Percentiles rank a stretch among this genome's conserved stretches.
Evolutionary conservation across 2,797 vertebrate genomes (phyloP).

Genomic region (Gymnocypris eckloni): DNA sequence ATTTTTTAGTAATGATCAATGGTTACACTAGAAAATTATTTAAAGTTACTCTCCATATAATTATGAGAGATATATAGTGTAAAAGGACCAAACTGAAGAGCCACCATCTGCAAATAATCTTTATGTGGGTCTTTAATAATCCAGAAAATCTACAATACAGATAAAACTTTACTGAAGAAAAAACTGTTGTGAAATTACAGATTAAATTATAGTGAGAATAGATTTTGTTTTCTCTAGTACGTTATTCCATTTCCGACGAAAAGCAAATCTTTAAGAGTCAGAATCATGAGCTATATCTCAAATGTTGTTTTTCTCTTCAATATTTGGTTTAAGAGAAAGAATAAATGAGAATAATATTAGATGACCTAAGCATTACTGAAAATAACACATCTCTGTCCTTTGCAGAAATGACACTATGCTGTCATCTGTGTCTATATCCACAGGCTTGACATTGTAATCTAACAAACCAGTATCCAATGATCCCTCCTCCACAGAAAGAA

Average conservation of each 20-base stretch:
- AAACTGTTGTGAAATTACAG: slow-evolving; percentile 13
- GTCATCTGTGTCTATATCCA: slow-evolving; percentile 61
- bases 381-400: slow-evolving; percentile 53
- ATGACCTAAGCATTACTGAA: slow-evolving; percentile 15
- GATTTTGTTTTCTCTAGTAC: slow-evolving; percentile 47
- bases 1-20: neutral
- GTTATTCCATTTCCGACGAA: slow-evolving; percentile 36
- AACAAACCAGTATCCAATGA: slow-evolving; percentile 56
- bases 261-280: neutral
- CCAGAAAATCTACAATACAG: slow-evolving; percentile 53
- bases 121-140: slow-evolving; percentile 65
- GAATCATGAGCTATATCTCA: neutral
- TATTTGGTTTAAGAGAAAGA: neutral
- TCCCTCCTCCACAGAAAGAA: slow-evolving; percentile 61
- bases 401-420: slow-evolving; percentile 56
- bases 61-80: neutral
- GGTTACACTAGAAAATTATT: neutral
- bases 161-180: slow-evolving; percentile 35
- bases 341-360: neutral
- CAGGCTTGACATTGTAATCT: slow-evolving; percentile 65
- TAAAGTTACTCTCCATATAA: neutral
- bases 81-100: neutral
- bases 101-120: slow-evolving; percentile 57
- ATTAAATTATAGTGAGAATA: neutral
- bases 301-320: neutral